Base-by-base conservation (phyloP, 1,140 invertebrate species). In the Pseudomyrmex pallidus region DNA sequence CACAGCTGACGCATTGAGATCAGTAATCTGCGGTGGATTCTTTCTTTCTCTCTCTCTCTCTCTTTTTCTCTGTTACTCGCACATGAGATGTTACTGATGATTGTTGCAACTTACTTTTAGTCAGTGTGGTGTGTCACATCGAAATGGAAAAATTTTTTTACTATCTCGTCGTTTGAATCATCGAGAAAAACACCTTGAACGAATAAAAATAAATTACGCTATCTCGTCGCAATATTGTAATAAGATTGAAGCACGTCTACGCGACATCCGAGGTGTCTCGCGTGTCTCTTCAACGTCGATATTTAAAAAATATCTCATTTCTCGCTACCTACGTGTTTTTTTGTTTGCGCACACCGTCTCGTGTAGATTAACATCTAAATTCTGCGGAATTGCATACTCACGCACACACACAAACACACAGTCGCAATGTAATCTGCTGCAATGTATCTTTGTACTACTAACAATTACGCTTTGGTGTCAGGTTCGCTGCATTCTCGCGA, bases 61-160 rank as follows among this genome's bases (percentile, higher is more conserved):
- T 44, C 10, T 13, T 20, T 13, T 20, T 9, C 44, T 3, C 20
- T 12, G 17, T 52, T n/a, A 7, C 15, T 50, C 2, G 12, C 9
- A 44, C 15, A 35, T 5, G 35, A 7, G 35, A 35, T n/a, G n/a
- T 35, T 35, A 35, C 35, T 7, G 35, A 35, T 35, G 3, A 7
- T 35, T 35, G 5, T 35, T 35, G 5, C 35, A 35, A 35, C 35
- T 35, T 35, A 35, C 35, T 35, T 7, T 7, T 4, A 7, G 35
- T 46, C 44, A 22, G 22, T 15, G 12, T 20, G 12, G 9, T 25
- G 20, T n/a, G 48, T 10, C n/a, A 8, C 46, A 17, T 74, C n/a
- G 15, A 74, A 61, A 62, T 73, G 25, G 25, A 17, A 76, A 76
- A 76, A 63, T 20, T 63, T 46, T 74, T 46, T 25, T 25, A 50